Percentiles rank a stretch among this genome's conserved stretches.
Evolutionary conservation across 2,888 invertebrate species (phyloP).

Genomic region (Drosophila niveifrons): DNA sequence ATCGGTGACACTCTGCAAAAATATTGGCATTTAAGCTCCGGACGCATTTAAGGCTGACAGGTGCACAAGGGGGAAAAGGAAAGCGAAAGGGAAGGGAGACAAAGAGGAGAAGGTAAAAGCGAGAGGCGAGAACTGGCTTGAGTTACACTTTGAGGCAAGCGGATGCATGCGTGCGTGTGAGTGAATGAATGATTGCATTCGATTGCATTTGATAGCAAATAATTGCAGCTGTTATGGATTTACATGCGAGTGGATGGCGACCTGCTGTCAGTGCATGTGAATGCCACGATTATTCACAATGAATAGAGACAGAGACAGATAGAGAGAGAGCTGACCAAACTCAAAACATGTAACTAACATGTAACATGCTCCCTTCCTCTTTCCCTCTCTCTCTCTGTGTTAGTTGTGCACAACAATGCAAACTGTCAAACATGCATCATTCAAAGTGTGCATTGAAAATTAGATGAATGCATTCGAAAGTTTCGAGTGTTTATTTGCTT

Average conservation of each 20-base stretch:
- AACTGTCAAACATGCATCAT: neutral
- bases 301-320: neutral
- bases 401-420: neutral
- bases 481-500: neutral
- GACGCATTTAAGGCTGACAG: conserved; percentile 71
- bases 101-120: neutral
- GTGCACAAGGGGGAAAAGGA: conserved; percentile 18
- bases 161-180: conserved; percentile 19
- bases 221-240: conserved; percentile 41
- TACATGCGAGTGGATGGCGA: conserved; percentile 15
- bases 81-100: neutral
- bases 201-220: conserved; percentile 65
- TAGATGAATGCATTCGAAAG: neutral
- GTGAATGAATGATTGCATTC: conserved; percentile 68
- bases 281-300: conserved; percentile 12
- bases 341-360: neutral
- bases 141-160: conserved; percentile 21
- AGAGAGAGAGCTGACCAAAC: neutral
- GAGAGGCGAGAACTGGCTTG: conserved; percentile 5
- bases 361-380: neutral
- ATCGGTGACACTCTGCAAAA: conserved; percentile 64
- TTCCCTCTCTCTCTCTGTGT: too few species aligned
- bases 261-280: conserved; percentile 17
- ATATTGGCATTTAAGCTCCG: conserved; percentile 73
- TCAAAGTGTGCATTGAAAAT: neutral